Conservation (phyloP, 37 sponge, comb jelly and placozoan species). For the Theonella swinhoei region DNA sequence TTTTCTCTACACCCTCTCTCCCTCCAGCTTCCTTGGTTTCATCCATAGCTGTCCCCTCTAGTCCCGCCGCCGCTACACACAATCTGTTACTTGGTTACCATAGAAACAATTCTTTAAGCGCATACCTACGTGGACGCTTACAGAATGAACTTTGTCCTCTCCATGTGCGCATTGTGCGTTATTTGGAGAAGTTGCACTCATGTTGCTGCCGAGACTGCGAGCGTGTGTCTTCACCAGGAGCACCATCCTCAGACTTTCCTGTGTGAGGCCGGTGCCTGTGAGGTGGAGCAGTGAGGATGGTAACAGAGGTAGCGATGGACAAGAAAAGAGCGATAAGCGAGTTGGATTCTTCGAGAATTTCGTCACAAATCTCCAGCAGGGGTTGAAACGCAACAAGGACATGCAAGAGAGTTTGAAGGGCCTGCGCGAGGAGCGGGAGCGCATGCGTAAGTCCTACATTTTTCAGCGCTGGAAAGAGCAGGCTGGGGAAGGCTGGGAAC, state of each 20-base stretch:
- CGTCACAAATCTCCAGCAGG: constrained; percentile 56
- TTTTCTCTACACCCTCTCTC: not conserved
- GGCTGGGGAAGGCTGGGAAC: constrained; percentile 7
- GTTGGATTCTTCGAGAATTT: constrained; percentile 68
- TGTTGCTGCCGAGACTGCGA: no score
- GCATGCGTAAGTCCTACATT: constrained; percentile 47
- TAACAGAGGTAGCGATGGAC: not conserved
- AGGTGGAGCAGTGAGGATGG: not conserved
- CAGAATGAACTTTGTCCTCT: not conserved
- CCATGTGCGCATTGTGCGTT: not conserved
- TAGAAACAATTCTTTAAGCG: not conserved
- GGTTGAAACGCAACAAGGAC: constrained; percentile 55
- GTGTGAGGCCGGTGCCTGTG: not conserved
- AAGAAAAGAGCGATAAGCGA: not conserved
- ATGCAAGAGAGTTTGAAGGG: constrained; percentile 73
- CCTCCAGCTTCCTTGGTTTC: no score
- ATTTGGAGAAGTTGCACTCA: no score
- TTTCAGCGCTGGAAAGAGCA: constrained; percentile 27
- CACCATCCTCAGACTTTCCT: no score
- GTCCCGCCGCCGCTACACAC: not conserved
- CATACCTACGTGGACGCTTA: not conserved
- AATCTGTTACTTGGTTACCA: not conserved
- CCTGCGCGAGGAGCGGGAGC: constrained; percentile 63
- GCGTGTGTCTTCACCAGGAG: no score
- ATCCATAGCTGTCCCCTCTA: no score